Conservation (phyloP, 2,113 vertebrate genomes). For the Vulpes vulpes region DNA sequence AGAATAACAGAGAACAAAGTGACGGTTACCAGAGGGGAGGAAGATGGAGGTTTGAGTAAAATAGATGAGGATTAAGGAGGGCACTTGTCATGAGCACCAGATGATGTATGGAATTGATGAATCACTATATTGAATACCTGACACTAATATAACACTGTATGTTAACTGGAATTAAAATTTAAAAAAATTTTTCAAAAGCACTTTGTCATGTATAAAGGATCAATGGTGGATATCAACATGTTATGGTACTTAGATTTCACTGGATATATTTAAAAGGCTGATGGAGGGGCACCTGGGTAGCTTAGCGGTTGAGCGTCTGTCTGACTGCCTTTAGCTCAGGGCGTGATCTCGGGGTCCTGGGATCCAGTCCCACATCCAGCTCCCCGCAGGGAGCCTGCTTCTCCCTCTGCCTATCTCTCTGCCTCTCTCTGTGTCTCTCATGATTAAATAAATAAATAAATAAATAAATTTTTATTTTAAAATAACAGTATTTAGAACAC, state of each 20-base stretch:
- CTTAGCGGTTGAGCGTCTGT: not conserved
- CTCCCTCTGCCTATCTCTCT: not conserved
- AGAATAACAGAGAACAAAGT: not conserved
- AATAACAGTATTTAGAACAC: constrained; percentile 22
- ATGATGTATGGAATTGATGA: not conserved
- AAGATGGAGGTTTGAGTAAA: not conserved
- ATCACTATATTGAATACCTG: not conserved
- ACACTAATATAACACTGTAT: not conserved
- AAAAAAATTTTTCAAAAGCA: not conserved
- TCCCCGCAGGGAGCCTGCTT: not conserved
- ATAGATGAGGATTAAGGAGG: not conserved
- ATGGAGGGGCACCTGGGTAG: not conserved
- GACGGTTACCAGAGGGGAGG: not conserved
- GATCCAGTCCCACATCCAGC: not conserved
- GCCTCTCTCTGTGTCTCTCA: not conserved
- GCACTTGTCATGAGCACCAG: not conserved
- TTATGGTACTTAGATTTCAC: constrained; percentile 4
- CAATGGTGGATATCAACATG: not conserved
- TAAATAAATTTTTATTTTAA: constrained; percentile 23
- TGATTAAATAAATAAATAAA: not conserved
- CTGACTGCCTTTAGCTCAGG: not conserved
- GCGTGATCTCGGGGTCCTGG: not conserved
- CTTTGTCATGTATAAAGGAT: constrained; percentile 1
- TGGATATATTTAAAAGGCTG: constrained; percentile 24
- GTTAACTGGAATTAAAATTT: not conserved